Conservation (phyloP, 2,113 vertebrate genomes). For the Casuarius casuarius region DNA sequence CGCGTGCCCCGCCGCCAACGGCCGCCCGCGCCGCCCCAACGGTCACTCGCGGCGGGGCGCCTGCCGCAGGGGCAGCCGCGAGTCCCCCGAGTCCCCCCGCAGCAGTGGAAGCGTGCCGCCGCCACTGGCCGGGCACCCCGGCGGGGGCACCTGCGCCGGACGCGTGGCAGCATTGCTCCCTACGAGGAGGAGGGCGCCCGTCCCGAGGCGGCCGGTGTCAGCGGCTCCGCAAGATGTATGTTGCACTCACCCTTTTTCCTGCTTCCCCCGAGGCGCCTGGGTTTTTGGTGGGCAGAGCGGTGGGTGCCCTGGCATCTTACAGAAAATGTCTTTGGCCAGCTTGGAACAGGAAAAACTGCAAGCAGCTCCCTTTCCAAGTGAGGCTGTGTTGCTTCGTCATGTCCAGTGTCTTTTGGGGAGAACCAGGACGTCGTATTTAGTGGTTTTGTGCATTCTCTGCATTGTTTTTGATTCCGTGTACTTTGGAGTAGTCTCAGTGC, state of each 20-base stretch:
- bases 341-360: background rate
- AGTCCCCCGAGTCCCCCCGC: too few relatives aligned
- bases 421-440: fast-evolving
- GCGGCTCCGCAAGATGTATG: background rate
- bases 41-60: background rate
- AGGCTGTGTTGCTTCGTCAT: background rate
- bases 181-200: background rate
- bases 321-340: background rate
- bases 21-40: background rate
- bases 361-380: background rate
- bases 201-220: background rate
- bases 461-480: fast-evolving
- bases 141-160: background rate
- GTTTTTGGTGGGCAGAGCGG: background rate
- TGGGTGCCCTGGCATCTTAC: background rate
- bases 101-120: background rate
- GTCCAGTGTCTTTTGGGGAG: background rate
- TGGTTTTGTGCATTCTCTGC: background rate
- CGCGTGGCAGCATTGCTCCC: background rate
- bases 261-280: background rate
- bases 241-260: too few relatives aligned
- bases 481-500: background rate
- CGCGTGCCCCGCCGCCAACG: too few relatives aligned
- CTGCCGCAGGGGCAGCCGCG: too few relatives aligned
- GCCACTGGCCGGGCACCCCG: background rate